Percentiles rank a stretch among this genome's conserved stretches.
These are phyloP conservation scores for Drosophila meridiana DNA, from an alignment of 2,888 invertebrate species.

Conservation along the genomic window DNA sequence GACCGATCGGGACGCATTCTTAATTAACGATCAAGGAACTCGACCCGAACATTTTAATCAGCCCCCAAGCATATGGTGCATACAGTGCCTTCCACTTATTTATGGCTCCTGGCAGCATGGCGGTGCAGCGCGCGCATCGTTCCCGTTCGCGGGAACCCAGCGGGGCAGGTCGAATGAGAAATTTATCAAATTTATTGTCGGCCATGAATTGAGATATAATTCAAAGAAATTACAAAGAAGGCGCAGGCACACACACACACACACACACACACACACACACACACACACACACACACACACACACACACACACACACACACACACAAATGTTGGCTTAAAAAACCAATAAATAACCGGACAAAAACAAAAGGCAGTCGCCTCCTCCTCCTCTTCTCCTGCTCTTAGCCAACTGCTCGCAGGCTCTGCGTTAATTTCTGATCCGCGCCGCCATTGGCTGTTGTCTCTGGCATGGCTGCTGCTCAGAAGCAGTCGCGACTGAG, in stretches of 20 bases:
- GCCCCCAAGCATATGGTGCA: conserved; percentile 45
- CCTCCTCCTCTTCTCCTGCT: not conserved
- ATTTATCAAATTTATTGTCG: conserved; percentile 77
- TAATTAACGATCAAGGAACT: conserved; percentile 72
- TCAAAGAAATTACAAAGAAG: conserved; percentile 75
- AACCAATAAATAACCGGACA: conserved; percentile 63
- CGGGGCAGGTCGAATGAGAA: conserved; percentile 71
- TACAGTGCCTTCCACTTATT: conserved; percentile 57
- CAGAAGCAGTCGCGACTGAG: conserved; percentile 37
- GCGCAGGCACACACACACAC: conserved; percentile 27
- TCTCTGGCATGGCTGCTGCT: conserved; percentile 35
- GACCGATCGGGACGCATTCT: conserved; percentile 42
- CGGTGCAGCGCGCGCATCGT: conserved; percentile 18
- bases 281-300: conserved; percentile 33
- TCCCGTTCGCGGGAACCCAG: conserved; percentile 53
- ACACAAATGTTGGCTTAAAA: conserved; percentile 72
- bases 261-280: conserved; percentile 19
- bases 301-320: conserved; percentile 13
- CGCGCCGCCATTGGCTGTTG: conserved; percentile 47
- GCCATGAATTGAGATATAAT: conserved; percentile 80
- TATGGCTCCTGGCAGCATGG: conserved; percentile 54
- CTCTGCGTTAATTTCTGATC: conserved; percentile 15
- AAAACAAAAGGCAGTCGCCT: conserved; percentile 56
- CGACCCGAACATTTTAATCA: conserved; percentile 74
- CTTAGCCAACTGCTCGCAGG: conserved; percentile 29